phyloP scores from a whole-genome alignment of 2,113 vertebrate species.

The Halcyon senegalensis region DNA sequence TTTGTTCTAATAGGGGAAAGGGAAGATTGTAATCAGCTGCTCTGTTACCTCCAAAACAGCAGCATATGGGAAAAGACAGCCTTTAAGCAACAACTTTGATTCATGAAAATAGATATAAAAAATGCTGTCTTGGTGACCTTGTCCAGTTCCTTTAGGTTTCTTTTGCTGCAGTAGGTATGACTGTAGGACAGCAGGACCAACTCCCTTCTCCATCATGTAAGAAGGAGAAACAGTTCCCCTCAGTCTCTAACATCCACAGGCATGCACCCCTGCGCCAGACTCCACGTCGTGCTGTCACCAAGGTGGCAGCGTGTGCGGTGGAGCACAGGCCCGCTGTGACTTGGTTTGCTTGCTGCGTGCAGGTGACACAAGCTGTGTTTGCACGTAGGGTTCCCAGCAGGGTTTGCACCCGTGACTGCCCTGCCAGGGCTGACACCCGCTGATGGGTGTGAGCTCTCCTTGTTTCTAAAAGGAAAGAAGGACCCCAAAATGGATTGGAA shows the following conservation, averaged over 20 bases:
- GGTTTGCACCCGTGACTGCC: not conserved
- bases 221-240: not conserved
- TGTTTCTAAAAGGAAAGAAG: not conserved
- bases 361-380: fast-evolving
- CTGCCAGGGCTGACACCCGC: not conserved
- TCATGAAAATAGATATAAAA: not conserved
- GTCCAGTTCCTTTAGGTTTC: not conserved
- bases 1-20: not conserved
- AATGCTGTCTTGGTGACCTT: not conserved
- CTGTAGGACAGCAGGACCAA: not conserved
- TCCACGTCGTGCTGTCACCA: fast-evolving
- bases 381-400: not conserved
- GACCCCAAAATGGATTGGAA: not conserved
- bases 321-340: not conserved
- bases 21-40: not conserved
- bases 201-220: not conserved
- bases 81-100: not conserved
- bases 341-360: not conserved
- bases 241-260: not conserved
- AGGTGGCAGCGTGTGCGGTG: fast-evolving
- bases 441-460: not conserved
- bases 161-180: not conserved
- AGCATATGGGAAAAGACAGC: not conserved
- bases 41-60: not conserved
- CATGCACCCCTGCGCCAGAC: not conserved